A percentile compares a stretch with the other conserved stretches of the same genome.
Evolutionary conservation across 1,140 invertebrate species (phyloP).

Genomic region (Dendroctonus valens): DNA sequence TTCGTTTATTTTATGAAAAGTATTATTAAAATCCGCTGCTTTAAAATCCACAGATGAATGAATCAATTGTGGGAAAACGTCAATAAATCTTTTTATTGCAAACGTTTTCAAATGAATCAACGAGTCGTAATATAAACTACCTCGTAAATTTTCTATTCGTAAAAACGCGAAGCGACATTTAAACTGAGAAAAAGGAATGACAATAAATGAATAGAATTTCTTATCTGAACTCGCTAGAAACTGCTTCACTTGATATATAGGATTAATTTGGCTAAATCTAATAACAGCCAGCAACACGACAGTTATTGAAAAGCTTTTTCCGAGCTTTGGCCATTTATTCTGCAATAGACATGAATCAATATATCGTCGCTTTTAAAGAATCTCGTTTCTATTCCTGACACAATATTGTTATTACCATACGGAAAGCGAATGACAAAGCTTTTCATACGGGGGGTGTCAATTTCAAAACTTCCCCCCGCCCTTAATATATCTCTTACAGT

Average conservation of each 20-base stretch:
- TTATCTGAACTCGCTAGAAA: slow-evolving; percentile 14
- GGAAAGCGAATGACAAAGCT: not conserved
- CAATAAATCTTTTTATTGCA: not conserved
- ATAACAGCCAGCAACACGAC: slow-evolving; percentile 11
- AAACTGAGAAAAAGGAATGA: slow-evolving; percentile 15
- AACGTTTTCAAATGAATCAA: slow-evolving; percentile 18
- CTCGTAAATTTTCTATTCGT: slow-evolving; percentile 11
- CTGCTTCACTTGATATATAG: slow-evolving; percentile 12
- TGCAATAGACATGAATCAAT: slow-evolving; percentile 6
- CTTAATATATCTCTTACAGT: too few relatives aligned
- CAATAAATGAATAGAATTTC: slow-evolving; percentile 19
- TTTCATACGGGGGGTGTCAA: too few relatives aligned
- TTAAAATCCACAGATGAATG: too few relatives aligned
- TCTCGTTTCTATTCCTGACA: not conserved
- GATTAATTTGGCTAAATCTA: slow-evolving; percentile 18
- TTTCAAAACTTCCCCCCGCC: too few relatives aligned
- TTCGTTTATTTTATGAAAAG: too few relatives aligned
- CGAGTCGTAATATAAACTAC: not conserved
- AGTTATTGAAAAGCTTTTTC: slow-evolving; percentile 5
- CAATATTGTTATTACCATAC: not conserved
- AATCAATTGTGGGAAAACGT: too few relatives aligned
- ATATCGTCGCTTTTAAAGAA: not conserved
- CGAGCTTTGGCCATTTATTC: slow-evolving; percentile 10
- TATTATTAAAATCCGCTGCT: too few relatives aligned
- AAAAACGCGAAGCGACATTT: slow-evolving; percentile 13